Conservation (phyloP, 1,140 invertebrate species). For the Drosophila teissieri region DNA sequence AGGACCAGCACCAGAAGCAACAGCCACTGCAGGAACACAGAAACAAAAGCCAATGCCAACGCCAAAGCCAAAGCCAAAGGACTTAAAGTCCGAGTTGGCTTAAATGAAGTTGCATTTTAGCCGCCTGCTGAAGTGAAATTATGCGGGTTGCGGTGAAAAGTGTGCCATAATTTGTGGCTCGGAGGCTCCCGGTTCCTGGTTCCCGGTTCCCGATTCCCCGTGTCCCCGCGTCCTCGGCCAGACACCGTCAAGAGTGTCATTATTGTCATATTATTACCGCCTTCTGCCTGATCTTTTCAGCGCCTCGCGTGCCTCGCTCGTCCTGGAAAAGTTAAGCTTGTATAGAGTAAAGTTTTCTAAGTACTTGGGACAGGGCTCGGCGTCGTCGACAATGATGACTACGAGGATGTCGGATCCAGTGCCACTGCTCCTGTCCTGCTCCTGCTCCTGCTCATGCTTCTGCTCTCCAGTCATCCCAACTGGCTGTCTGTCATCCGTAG, state of each 20-base stretch:
- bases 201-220: too few relatives aligned
- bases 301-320: background rate
- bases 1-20: background rate
- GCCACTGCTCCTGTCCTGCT: background rate
- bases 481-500: background rate
- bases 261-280: conserved; percentile 74
- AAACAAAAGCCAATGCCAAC: conserved; percentile 36
- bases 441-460: too few relatives aligned
- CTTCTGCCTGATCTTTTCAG: conserved; percentile 20
- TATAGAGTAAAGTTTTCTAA: conserved; percentile 73
- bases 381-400: conserved; percentile 31
- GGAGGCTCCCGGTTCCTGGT: too few relatives aligned
- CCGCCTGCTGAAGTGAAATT: conserved; percentile 11
- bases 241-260: conserved; percentile 64
- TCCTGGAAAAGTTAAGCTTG: conserved; percentile 60
- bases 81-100: conserved; percentile 31
- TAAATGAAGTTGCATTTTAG: conserved; percentile 36
- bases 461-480: background rate
- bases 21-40: background rate
- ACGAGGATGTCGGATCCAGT: conserved; percentile 28
- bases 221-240: background rate
- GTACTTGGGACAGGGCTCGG: conserved; percentile 53
- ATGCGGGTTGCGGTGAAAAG: conserved; percentile 48
- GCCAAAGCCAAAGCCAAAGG: conserved; percentile 30
- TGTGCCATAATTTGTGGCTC: conserved; percentile 31